Evolutionary conservation across 1,140 invertebrate genomes (phyloP), one percentile per base, ranked within the genome.

Genomic region (Oryzaephilus surinamensis): DNA sequence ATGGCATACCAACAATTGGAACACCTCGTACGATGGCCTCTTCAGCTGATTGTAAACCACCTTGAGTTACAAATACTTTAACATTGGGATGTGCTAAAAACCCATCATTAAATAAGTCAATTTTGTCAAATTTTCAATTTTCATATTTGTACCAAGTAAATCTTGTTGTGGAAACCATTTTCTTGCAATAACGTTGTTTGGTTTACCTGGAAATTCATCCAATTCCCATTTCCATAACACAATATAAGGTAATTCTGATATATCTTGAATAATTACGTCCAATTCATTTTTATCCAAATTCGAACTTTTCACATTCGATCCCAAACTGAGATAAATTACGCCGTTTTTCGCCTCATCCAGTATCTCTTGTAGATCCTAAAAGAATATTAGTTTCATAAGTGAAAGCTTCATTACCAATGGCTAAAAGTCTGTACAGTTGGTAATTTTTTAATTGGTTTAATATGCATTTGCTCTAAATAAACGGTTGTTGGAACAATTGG

Each of bases 111-210:
- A 6, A 28, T 8, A 8, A 26, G 11, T 14, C 7, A n/a, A 16
- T 10, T 8, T 29, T 14, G 10, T 3, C n/a, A n/a, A n/a, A n/a
- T n/a, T n/a, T n/a, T n/a, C n/a, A n/a, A n/a, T n/a, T n/a, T n/a
- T n/a, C n/a, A n/a, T 7, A 15, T 14, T 16, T 52, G 64, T 55
- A 78, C 76, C 69, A 41, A 81, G 54, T 42, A 81, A 64, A 50
- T 79, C 77, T 34, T 72, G 74, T 50, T 85, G 81, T 0, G 79
- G 80, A 2, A 81, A 52, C 81, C 81, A 84, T 29, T 72, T 71
- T 14, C 61, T 64, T 1, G 76, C 54, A 32, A 72, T 62, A 0
- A 85, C 61, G 61, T 84, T 84, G 0, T 61, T 48, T 0, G 74
- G 64, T 41, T 73, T 69, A 16, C 64, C 60, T 0, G 71, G 61